Conservation (phyloP, 1,140 invertebrate species). For the Drosophila ironensis region DNA sequence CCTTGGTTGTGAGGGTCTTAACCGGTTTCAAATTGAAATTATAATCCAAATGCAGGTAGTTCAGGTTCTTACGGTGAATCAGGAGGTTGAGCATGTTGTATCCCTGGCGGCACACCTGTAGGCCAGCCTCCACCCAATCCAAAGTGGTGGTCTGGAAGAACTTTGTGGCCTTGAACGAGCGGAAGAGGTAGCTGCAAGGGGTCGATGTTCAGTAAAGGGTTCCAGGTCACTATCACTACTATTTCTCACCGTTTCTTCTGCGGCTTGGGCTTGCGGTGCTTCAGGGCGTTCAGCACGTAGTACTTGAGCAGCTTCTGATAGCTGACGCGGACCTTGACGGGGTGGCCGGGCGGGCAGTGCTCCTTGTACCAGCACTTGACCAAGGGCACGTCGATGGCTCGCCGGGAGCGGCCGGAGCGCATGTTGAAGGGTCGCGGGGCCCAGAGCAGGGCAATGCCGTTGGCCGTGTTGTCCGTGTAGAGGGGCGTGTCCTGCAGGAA, state of each 20-base stretch:
- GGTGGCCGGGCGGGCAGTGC: slow-evolving; percentile 98
- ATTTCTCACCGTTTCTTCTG: slow-evolving; percentile 94
- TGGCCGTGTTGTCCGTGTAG: slow-evolving; percentile 99
- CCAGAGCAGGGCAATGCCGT: slow-evolving; percentile 99
- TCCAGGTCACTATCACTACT: no score
- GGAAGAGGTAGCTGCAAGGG: slow-evolving; percentile 91
- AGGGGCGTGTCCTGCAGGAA: slow-evolving; percentile 97
- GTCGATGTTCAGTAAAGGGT: not conserved
- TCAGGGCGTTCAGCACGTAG: slow-evolving; percentile 98
- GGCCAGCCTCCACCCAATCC: slow-evolving; percentile 99
- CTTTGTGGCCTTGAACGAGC: slow-evolving; percentile 99
- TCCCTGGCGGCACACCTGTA: slow-evolving; percentile 99
- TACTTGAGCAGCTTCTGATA: slow-evolving; percentile 99
- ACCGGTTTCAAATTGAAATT: slow-evolving; percentile 99
- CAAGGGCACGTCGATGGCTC: slow-evolving; percentile 98
- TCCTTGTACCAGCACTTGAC: slow-evolving; percentile 99
- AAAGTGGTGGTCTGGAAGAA: slow-evolving; percentile 99
- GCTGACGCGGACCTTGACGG: slow-evolving; percentile 99
- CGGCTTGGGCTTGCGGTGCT: slow-evolving; percentile 98
- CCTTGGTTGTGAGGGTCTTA: slow-evolving; percentile 99
- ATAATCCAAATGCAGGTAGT: slow-evolving; percentile 99
- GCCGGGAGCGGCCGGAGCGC: slow-evolving; percentile 92
- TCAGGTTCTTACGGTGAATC: slow-evolving; percentile 99
- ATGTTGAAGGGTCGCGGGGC: slow-evolving; percentile 98
- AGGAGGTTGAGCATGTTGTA: slow-evolving; percentile 99